A percentile compares a stretch with the other conserved stretches of the same genome.
Conservation (phyloP, 2,888 invertebrate species). For the Cheilosia variabilis region DNA sequence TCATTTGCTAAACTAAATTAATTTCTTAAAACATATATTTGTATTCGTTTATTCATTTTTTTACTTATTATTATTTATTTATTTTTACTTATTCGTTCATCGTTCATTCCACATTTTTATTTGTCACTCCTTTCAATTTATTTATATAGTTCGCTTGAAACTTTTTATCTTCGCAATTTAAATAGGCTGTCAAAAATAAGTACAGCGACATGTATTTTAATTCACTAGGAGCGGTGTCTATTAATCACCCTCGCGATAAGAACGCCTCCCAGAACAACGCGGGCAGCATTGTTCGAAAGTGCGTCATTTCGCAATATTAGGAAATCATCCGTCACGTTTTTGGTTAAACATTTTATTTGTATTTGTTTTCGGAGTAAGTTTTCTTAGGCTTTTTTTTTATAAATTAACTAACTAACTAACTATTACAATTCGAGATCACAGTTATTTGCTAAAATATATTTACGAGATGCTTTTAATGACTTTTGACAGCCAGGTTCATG, state of each 20-base stretch:
- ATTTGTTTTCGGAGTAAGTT: not conserved
- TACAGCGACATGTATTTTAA: no score
- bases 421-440: conserved; percentile 40
- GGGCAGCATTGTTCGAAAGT: not conserved
- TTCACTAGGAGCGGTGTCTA: not conserved
- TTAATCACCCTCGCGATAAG: conserved; percentile 20
- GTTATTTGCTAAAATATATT: not conserved
- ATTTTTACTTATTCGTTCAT: no score
- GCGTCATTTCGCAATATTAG: conserved; percentile 51
- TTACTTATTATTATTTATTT: no score
- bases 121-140: no score
- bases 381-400: conserved; percentile 3
- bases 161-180: no score
- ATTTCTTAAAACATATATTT: no score
- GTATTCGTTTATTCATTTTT: no score
- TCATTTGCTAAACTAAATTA: no score
- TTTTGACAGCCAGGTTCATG: conserved; percentile 67
- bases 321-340: conserved; percentile 29
- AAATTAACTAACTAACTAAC: conserved; percentile 18
- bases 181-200: no score
- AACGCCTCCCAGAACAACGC: not conserved
- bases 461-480: conserved; percentile 20
- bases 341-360: conserved; percentile 8
- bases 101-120: no score
- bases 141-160: no score